A percentile compares a stretch with the other conserved stretches of the same genome.
These are phyloP conservation scores for Calliopum simillimum DNA, from an alignment of 2,888 invertebrate genomes.

Conservation along the genomic window DNA sequence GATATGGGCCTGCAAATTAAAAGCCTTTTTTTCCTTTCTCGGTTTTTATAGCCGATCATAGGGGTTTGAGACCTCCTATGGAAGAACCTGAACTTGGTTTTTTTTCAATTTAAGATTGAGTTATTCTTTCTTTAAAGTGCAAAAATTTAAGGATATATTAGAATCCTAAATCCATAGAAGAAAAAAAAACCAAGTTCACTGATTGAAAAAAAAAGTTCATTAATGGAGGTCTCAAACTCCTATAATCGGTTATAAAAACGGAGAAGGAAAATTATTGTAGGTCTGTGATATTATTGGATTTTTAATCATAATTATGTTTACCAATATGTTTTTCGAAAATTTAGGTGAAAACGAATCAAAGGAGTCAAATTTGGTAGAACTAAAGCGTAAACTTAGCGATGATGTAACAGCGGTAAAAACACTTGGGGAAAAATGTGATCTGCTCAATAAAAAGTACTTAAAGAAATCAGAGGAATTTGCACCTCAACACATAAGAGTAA, in stretches of 20 bases:
- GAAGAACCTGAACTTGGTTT: too few relatives aligned
- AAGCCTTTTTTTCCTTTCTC: neutral
- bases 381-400: slow-evolving; percentile 73
- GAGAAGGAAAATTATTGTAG: too few relatives aligned
- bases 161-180: too few relatives aligned
- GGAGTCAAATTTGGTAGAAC: slow-evolving; percentile 63
- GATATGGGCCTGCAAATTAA: neutral
- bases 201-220: too few relatives aligned
- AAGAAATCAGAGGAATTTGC: slow-evolving; percentile 79
- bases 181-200: too few relatives aligned
- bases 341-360: slow-evolving; percentile 77
- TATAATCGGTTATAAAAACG: too few relatives aligned
- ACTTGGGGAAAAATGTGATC: slow-evolving; percentile 78
- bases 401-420: slow-evolving; percentile 77
- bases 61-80: too few relatives aligned
- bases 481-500: slow-evolving; percentile 78
- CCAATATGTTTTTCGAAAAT: slow-evolving; percentile 53
- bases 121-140: slow-evolving; percentile 16
- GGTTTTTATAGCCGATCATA: too few relatives aligned
- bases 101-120: neutral
- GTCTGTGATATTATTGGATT: slow-evolving; percentile 10
- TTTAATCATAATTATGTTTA: neutral
- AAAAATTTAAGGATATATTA: too few relatives aligned
- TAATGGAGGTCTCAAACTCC: too few relatives aligned
- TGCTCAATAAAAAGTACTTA: slow-evolving; percentile 77